phyloP scores from a whole-genome alignment of 2,113 vertebrate genomes.

The Puntigrus tetrazona region DNA sequence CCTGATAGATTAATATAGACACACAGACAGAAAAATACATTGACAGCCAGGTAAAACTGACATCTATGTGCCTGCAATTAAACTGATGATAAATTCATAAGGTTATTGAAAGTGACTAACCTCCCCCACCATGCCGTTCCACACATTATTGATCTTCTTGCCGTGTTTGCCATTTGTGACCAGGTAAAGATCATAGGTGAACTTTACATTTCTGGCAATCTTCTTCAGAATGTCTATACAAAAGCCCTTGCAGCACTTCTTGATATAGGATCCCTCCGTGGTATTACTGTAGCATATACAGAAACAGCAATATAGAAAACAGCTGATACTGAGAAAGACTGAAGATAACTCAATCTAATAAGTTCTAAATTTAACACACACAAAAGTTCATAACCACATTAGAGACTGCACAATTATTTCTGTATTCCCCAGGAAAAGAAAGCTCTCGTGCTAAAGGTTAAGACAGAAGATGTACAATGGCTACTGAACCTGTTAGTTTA shows the following conservation, averaged over 20 bases:
- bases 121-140: slow-evolving; percentile 99
- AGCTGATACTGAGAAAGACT: not conserved
- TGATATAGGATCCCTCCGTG: slow-evolving; percentile 89
- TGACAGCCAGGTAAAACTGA: not conserved
- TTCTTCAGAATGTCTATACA: slow-evolving; percentile 99
- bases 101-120: slow-evolving; percentile 69
- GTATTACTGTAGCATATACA: slow-evolving; percentile 82
- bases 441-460: slow-evolving; percentile 13
- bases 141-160: slow-evolving; percentile 97
- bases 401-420: slow-evolving; percentile 27
- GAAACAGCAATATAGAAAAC: slow-evolving; percentile 43
- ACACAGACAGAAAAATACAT: not conserved
- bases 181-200: slow-evolving; percentile 97
- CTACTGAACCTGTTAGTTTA: not conserved
- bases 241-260: slow-evolving; percentile 98
- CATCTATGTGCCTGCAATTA: too few relatives aligned
- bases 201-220: slow-evolving; percentile 92
- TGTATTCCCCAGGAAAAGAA: not conserved
- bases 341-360: slow-evolving; percentile 24
- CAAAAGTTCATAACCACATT: slow-evolving; percentile 39
- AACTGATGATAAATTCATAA: not conserved
- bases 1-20: not conserved
- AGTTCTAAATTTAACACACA: slow-evolving; percentile 23
- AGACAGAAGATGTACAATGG: not conserved
- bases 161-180: slow-evolving; percentile 97